These are phyloP conservation scores for Drosophila greeni DNA, from an alignment of 2,888 invertebrate genomes.

Conservation along the genomic window DNA sequence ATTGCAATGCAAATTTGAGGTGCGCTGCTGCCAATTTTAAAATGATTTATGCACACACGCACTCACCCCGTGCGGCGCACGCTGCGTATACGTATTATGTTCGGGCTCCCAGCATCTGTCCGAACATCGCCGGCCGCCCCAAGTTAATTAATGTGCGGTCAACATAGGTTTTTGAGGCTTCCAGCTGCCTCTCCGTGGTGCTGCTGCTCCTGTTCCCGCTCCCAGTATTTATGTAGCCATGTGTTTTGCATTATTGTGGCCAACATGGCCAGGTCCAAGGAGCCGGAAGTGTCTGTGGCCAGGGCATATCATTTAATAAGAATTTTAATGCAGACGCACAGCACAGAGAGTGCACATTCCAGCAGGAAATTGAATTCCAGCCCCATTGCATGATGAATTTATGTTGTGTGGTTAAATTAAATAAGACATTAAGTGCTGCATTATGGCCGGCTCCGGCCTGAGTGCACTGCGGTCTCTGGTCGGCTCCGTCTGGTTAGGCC, in stretches of 20 bases:
- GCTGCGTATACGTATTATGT: conserved; percentile 48
- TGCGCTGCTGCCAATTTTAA: conserved; percentile 43
- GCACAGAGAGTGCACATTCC: conserved; percentile 16
- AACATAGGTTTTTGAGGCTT: conserved; percentile 53
- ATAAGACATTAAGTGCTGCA: conserved; percentile 43
- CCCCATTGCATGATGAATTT: conserved; percentile 38
- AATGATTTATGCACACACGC: conserved; percentile 45
- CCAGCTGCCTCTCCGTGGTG: not conserved
- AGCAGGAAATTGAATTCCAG: conserved; percentile 50
- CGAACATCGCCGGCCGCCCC: conserved; percentile 15
- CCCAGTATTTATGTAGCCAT: conserved; percentile 28
- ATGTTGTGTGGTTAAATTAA: conserved; percentile 43
- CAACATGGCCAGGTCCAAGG: conserved; percentile 20
- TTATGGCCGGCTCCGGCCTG: conserved; percentile 30
- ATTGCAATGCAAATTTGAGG: conserved; percentile 45
- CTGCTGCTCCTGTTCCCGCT: not conserved
- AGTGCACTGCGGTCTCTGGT: conserved; percentile 31
- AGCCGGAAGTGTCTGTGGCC: conserved; percentile 11
- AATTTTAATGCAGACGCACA: conserved; percentile 42
- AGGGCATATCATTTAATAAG: conserved; percentile 49
- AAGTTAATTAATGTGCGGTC: conserved; percentile 63
- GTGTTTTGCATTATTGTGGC: conserved; percentile 40
- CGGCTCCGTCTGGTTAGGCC: conserved; percentile 16
- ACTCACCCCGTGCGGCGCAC: conserved; percentile 3
- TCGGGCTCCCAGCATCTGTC: conserved; percentile 7